These are phyloP conservation scores for Episyrphus balteatus DNA, from an alignment of 1,140 invertebrate species.

Conservation along the genomic window DNA sequence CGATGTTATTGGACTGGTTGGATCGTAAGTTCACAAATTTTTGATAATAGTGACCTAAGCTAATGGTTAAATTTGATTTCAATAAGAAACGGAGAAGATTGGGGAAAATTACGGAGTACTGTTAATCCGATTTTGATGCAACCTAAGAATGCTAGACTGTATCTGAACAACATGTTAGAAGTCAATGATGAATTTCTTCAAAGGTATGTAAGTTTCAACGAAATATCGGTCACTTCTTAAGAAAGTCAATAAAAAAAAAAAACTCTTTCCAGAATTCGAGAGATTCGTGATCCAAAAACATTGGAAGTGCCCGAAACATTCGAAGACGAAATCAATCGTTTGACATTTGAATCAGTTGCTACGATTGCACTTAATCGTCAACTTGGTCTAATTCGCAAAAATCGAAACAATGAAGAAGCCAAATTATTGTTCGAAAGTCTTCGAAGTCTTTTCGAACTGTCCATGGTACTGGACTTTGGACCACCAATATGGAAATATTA, in stretches of 20 bases:
- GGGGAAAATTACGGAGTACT: conserved; percentile 8
- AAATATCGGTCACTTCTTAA: too few species aligned
- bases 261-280: conserved; percentile 34
- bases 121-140: conserved; percentile 19
- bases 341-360: conserved; percentile 56
- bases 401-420: neutral
- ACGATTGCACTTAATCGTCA: conserved; percentile 48
- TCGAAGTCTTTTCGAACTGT: conserved; percentile 2
- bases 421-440: conserved; percentile 7
- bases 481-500: conserved; percentile 51
- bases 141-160: conserved; percentile 11
- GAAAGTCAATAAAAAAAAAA: conserved; percentile 34
- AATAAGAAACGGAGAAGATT: conserved; percentile 10
- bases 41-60: too few species aligned
- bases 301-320: conserved; percentile 44
- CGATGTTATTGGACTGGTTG: conserved; percentile 12
- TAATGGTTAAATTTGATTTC: too few species aligned
- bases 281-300: conserved; percentile 38
- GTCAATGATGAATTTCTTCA: conserved; percentile 49
- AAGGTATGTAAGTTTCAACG: conserved; percentile 51
- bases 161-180: conserved; percentile 12
- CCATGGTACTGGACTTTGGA: conserved; percentile 43
- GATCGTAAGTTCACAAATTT: conserved; percentile 6
- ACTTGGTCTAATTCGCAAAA: conserved; percentile 5
- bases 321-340: conserved; percentile 49